A percentile compares a stretch with the other conserved stretches of the same genome.
These are phyloP conservation scores for Gorsachius magnificus DNA, from an alignment of 2,797 vertebrate genomes.

Conservation along the genomic window DNA sequence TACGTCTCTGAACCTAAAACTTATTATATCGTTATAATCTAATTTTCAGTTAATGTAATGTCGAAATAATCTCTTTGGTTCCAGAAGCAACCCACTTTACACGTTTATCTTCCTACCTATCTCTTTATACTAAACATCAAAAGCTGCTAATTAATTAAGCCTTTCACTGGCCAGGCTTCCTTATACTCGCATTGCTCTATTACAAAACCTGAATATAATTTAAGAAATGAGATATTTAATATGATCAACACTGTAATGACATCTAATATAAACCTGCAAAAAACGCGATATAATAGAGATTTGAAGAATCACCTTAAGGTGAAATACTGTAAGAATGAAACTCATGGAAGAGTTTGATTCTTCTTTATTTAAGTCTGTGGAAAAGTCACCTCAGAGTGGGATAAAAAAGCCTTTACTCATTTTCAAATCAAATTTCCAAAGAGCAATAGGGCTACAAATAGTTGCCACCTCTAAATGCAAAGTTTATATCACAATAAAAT, in stretches of 20 bases:
- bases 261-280: neutral
- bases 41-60: neutral
- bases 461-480: conserved; percentile 17
- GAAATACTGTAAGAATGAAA: neutral
- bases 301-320: neutral
- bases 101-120: neutral
- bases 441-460: conserved; percentile 32
- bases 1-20: neutral
- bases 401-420: neutral
- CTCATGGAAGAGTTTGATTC: neutral
- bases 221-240: neutral
- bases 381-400: neutral
- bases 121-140: neutral
- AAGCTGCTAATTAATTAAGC: neutral
- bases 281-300: neutral
- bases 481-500: conserved; percentile 61
- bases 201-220: neutral
- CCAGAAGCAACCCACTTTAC: neutral
- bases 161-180: neutral
- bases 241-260: neutral
- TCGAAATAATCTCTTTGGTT: neutral
- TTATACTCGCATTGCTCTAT: neutral
- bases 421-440: conserved; percentile 26
- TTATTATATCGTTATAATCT: neutral
- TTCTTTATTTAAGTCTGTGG: neutral